These are phyloP conservation scores for Stegophylla sp. DNA, from an alignment of 2,888 invertebrate species.

Conservation along the genomic window DNA sequence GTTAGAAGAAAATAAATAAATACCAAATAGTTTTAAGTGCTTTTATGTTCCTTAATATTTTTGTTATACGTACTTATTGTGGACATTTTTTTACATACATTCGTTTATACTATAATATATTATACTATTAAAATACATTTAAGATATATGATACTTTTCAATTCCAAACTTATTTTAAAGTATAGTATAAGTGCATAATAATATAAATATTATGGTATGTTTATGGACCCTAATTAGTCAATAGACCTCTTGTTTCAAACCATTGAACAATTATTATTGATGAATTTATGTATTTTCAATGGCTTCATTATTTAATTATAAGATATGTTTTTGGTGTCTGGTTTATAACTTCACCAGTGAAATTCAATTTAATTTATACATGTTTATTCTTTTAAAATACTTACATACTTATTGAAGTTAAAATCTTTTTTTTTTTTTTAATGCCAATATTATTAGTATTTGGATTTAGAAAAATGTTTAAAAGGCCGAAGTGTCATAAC, in stretches of 20 bases:
- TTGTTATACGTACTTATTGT: slow-evolving; percentile 48
- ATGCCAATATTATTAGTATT: slow-evolving; percentile 39
- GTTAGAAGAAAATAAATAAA: slow-evolving; percentile 14
- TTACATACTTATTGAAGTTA: not conserved
- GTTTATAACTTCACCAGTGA: slow-evolving; percentile 17
- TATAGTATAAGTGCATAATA: not conserved
- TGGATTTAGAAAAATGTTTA: slow-evolving; percentile 25
- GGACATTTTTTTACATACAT: slow-evolving; percentile 53
- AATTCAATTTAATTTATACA: slow-evolving; percentile 19
- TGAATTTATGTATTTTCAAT: slow-evolving; percentile 12
- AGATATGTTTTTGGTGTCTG: slow-evolving; percentile 29
- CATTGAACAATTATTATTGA: slow-evolving; percentile 40
- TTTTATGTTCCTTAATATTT: slow-evolving; percentile 55
- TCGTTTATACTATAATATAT: slow-evolving; percentile 39
- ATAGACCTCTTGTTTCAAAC: slow-evolving; percentile 39
- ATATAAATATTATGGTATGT: not conserved
- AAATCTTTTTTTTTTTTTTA: slow-evolving; percentile 29
- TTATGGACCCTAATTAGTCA: slow-evolving; percentile 41
- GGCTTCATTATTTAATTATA: slow-evolving; percentile 35
- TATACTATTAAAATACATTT: slow-evolving; percentile 43
- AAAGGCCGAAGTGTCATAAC: slow-evolving; percentile 46
- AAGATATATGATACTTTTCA: slow-evolving; percentile 26
- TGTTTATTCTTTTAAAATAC: slow-evolving; percentile 24
- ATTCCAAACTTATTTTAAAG: slow-evolving; percentile 18
- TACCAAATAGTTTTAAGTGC: slow-evolving; percentile 52